Evolutionary conservation across 2,797 vertebrate species (phyloP).

Genomic region (Sebastiscus albofasciatus): DNA sequence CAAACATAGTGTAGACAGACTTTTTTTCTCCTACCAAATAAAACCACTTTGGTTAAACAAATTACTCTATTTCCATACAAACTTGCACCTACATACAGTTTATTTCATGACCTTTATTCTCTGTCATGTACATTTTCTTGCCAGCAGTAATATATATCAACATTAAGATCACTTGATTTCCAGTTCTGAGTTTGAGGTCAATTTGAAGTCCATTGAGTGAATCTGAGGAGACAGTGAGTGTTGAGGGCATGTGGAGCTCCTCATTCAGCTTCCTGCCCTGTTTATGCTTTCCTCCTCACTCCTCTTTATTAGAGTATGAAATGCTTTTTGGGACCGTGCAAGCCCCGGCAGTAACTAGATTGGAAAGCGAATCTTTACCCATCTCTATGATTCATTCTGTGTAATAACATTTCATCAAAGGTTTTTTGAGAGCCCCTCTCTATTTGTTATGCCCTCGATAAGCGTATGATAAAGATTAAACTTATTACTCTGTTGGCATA

Average conservation of each 20-base stretch:
- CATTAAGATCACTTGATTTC: constrained; percentile 32
- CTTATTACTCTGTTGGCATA: constrained; percentile 84
- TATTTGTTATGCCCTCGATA: constrained; percentile 83
- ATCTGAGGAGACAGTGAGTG: constrained; percentile 50
- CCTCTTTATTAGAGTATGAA: constrained; percentile 79
- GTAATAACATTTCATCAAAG: constrained; percentile 86
- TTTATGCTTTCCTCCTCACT: constrained; percentile 57
- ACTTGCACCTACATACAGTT: background rate
- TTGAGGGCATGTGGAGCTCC: constrained; percentile 45
- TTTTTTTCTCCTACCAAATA: constrained; percentile 27
- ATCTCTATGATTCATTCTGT: constrained; percentile 82
- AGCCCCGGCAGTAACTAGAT: constrained; percentile 79
- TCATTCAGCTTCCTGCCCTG: constrained; percentile 63
- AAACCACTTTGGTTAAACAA: constrained; percentile 41
- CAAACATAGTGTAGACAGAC: constrained; percentile 36
- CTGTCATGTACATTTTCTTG: constrained; percentile 8
- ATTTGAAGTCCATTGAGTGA: constrained; percentile 66
- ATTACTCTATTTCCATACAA: constrained; percentile 16
- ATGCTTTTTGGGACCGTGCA: constrained; percentile 75
- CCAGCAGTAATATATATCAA: constrained; percentile 5
- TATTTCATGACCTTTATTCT: constrained; percentile 17
- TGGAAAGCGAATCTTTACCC: constrained; percentile 82
- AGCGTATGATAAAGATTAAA: constrained; percentile 86
- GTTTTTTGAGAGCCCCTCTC: constrained; percentile 75
- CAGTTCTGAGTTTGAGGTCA: constrained; percentile 52